These are phyloP conservation scores for Nomada fucata DNA, from an alignment of 2,888 invertebrate species.

Conservation along the genomic window DNA sequence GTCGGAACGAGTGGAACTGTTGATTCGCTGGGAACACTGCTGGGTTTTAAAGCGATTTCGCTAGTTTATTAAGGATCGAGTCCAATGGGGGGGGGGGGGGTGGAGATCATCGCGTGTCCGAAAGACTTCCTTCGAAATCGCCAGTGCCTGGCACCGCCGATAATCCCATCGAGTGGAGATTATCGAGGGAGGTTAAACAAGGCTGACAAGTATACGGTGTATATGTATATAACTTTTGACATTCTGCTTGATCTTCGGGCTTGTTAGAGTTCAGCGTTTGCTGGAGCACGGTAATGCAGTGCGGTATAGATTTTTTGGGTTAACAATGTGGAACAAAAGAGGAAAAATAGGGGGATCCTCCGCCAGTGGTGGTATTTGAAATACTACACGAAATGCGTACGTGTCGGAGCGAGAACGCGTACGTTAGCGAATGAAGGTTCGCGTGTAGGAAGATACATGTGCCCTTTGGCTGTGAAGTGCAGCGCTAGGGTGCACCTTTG, in stretches of 20 bases:
- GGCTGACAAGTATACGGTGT: neutral
- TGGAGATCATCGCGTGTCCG: constrained; percentile 37
- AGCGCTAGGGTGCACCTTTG: constrained; percentile 23
- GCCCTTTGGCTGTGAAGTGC: constrained; percentile 26
- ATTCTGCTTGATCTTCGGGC: neutral
- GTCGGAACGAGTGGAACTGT: constrained; percentile 50
- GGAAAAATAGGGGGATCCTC: neutral
- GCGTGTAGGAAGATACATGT: constrained; percentile 34
- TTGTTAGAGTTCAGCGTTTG: neutral
- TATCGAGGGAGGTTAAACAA: constrained; percentile 3
- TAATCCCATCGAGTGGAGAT: constrained; percentile 31
- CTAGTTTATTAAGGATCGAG: constrained; percentile 54
- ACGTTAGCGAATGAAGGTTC: constrained; percentile 15
- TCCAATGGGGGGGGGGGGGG: constrained; percentile 4
- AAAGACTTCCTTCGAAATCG: constrained; percentile 4
- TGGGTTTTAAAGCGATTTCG: constrained; percentile 56
- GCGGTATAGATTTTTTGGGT: too few relatives aligned
- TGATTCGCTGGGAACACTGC: constrained; percentile 65
- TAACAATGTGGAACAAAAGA: neutral
- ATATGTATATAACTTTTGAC: neutral
- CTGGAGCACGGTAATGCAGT: too few relatives aligned
- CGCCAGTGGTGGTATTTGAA: neutral
- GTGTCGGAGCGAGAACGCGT: constrained; percentile 9
- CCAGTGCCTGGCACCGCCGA: constrained; percentile 43
- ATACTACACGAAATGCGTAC: neutral